Base-by-base conservation (phyloP, 2,888 invertebrate species). In the Oxycera nigricornis region DNA sequence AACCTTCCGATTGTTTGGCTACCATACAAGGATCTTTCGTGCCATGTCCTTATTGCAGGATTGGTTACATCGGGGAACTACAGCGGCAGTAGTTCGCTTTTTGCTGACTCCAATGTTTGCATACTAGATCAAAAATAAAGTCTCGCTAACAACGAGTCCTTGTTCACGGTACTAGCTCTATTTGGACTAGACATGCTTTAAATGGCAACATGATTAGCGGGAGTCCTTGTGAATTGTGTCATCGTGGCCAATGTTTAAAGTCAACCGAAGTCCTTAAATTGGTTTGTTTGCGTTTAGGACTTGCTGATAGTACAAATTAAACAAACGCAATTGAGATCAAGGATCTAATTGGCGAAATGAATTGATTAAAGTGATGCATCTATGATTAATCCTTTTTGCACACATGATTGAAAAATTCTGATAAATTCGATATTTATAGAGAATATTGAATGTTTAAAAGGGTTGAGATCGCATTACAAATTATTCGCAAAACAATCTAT, bases 1-100 rank as follows among this genome's bases (percentile, higher is more conserved):
- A 70, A 55, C 70, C 70, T 55, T 70, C 70, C 70, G 31, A 70
- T 70, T 70, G 55, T 70, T 70, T 55, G 70, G 46, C 31, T 70
- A 22, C 11, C 46, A 24, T 6, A 20, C 65, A 24, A 26, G 41
- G 17, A 57, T 17, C 24, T 14, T 39, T 20, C 35, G 3, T 7
- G 68, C 20, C 17, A 20, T 28, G 11, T 50, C 68, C n/a, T 30
- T 11, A 26, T 28, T 50, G 39, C 30, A 68, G 17, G 39, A 62
- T 62, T 30, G 22, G 28, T 28, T 9, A 59, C 59, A 28, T n/a
- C n/a, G n/a, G n/a, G n/a, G n/a, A n/a, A n/a, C n/a, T n/a, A n/a
- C n/a, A n/a, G n/a, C n/a, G 59, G 59, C 2, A 28, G n/a, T n/a
- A 22, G n/a, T 28, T 59, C 2, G 41, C 39, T 31, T n/a, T 30